Evolutionary conservation across 1,140 invertebrate species (phyloP).

Genomic region (Pachypsylla venusta): DNA sequence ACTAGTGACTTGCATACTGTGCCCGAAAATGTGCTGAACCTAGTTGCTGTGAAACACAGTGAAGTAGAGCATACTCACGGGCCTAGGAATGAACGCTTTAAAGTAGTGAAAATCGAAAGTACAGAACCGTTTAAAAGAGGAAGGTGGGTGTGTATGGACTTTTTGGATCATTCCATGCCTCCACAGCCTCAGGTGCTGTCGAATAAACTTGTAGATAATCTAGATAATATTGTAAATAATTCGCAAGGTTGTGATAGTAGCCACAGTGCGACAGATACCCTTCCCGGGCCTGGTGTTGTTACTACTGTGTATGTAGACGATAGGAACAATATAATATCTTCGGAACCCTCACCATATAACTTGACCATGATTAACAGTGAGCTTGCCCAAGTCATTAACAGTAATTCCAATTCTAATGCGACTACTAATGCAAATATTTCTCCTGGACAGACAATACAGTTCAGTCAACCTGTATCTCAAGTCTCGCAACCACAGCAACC

Average conservation of each 20-base stretch:
- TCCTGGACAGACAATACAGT: slow-evolving; percentile 27
- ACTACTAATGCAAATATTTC: slow-evolving; percentile 20
- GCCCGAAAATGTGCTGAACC: background rate
- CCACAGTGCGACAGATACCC: background rate
- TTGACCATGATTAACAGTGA: slow-evolving; percentile 6
- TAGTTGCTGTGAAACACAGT: slow-evolving; percentile 27
- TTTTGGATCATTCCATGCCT: slow-evolving; percentile 66
- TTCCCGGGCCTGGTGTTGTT: background rate
- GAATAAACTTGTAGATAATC: slow-evolving; percentile 12
- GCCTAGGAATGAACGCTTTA: slow-evolving; percentile 69
- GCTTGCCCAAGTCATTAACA: slow-evolving; percentile 1
- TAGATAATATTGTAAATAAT: slow-evolving; percentile 5
- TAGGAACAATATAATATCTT: background rate
- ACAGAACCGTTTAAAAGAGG: slow-evolving; percentile 86
- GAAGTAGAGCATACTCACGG: slow-evolving; percentile 44
- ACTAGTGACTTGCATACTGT: slow-evolving; percentile 9
- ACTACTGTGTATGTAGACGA: background rate
- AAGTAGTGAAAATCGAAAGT: slow-evolving; percentile 92
- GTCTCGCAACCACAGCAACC: slow-evolving; percentile 24
- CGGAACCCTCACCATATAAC: background rate
- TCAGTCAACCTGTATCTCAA: slow-evolving; percentile 30
- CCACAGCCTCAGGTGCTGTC: slow-evolving; percentile 31
- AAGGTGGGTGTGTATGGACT: slow-evolving; percentile 91
- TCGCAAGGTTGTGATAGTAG: slow-evolving; percentile 1
- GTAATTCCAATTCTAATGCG: slow-evolving; percentile 5